Evolutionary conservation across 2,797 vertebrate genomes (phyloP), one percentile per base, ranked within the genome.

Genomic region (Bothrops alternatus): DNA sequence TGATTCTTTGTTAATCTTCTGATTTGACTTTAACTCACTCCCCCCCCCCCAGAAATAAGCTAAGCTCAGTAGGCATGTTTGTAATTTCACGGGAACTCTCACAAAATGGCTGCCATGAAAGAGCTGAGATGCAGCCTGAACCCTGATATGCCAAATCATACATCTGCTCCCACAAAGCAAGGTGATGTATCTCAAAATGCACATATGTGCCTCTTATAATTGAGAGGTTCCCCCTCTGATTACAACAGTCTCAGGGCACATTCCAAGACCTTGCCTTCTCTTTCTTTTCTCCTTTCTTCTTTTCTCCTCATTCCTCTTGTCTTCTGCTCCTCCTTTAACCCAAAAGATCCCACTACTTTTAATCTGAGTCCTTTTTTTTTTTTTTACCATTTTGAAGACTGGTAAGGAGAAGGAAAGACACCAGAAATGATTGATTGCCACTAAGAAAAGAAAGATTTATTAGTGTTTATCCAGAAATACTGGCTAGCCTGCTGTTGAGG

Each of bases 401-500:
- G 61, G 50, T 0, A 0, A 2, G n/a, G 91, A 61, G 94, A 42
- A 13, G 90, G 87, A 37, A 91, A 93, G 88, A 90, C 93, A 73
- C 85, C 92, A 93, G 93, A 96, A 82, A 97, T 96, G 93, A 50
- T 95, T 82, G 16, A 96, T 97, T 56, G 95, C 96, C 20, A 2
- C 0, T 94, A 50, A 92, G 95, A 90, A 90, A 96, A 95, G 95
- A 93, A 96, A 97, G 97, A 97, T 97, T 97, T 96, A 97, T 97
- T 96, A 96, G 95, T 97, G 96, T 97, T 97, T 97, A 97, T 96
- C 94, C 96, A 96, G 97, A 94, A 96, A 95, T 95, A 97, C 96
- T 96, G 96, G 96, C 96, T 96, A 95, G 96, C 96, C 96, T 96
- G 96, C 96, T 96, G 96, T 96, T 97, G 97, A 97, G 97, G 96